phyloP scores from a whole-genome alignment of 1,140 invertebrate genomes.

The Chymomyza costata region DNA sequence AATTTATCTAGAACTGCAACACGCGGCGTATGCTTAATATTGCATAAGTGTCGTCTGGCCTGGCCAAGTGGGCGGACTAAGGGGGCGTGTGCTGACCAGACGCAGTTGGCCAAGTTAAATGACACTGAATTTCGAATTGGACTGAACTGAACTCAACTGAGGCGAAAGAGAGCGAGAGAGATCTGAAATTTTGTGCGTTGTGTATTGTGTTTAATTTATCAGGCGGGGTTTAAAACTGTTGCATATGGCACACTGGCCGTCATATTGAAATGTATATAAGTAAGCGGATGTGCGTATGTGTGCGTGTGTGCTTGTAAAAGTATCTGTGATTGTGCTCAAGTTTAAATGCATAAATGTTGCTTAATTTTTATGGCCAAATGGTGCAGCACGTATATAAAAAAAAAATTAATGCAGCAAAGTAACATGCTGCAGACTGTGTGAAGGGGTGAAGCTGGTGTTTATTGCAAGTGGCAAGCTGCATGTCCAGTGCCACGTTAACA shows the following conservation, averaged over 20 bases:
- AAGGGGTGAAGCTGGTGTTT: neutral
- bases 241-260: constrained; percentile 37
- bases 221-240: constrained; percentile 58
- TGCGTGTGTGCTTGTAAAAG: constrained; percentile 7
- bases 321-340: constrained; percentile 39
- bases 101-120: constrained; percentile 46
- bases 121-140: no score
- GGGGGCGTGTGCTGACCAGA: neutral
- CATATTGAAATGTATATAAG: constrained; percentile 21
- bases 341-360: constrained; percentile 69
- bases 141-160: no score
- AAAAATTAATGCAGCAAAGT: neutral
- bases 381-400: neutral
- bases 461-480: constrained; percentile 23
- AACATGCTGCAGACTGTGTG: constrained; percentile 5
- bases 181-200: constrained; percentile 23
- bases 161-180: constrained; percentile 19
- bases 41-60: constrained; percentile 36
- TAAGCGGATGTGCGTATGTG: constrained; percentile 4
- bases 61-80: constrained; percentile 30
- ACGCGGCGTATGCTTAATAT: constrained; percentile 64
- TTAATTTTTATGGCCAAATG: constrained; percentile 39
- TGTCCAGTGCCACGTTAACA: constrained; percentile 37
- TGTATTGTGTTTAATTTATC: constrained; percentile 63
- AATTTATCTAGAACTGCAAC: constrained; percentile 66